Base-by-base conservation (phyloP, 92 coral and sea anemone species). In the Palythoa caribaeorum region DNA sequence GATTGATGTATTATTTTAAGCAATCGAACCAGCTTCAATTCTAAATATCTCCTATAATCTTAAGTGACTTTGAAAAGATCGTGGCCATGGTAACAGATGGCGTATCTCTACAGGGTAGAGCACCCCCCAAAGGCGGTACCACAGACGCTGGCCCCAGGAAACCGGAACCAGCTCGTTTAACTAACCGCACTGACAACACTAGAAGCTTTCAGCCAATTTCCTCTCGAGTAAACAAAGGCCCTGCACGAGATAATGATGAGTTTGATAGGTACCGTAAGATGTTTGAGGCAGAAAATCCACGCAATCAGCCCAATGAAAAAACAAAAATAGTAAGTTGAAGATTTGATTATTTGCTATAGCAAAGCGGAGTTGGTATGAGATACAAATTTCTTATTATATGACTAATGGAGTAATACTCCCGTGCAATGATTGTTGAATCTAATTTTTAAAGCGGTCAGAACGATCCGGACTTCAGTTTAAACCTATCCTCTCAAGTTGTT, bases 191-290 rank as follows among this genome's bases (percentile, higher is more conserved):
- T 20, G 74, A 79, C 8, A 16, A 11, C 60, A 8, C 55, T 15
- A 65, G 85, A 36, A 39, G 38, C 39, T 80, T 44, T n/a, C 74
- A 63, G 38, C 85, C 85, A 63, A 47, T 80, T 38, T 63, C 19
- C 39, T 52, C 62, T 15, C 53, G 38, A 65, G 86, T 40, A 47
- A 51, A 71, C 76, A 81, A 81, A 40, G 48, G 40, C 12, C 1
- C 19, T 40, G 10, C 15, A 12, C 73, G 60, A 68, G 70, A 79
- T 16, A 73, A 79, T 40, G 86, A 63, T 1, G 86, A 81, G 39
- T 81, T 81, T 13, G 86, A 81, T 17, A 47, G 86, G 39, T 81
- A 81, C 11, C 86, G 86, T 35, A 81, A 38, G 20, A 81, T 81
- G 86, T 81, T 81, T 36, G 86, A 81, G 75, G 47, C 75, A 21